Percentiles rank a stretch among this genome's conserved stretches.
Evolutionary conservation across 2,797 vertebrate species (phyloP).

Genomic region (Liparis tanakae): DNA sequence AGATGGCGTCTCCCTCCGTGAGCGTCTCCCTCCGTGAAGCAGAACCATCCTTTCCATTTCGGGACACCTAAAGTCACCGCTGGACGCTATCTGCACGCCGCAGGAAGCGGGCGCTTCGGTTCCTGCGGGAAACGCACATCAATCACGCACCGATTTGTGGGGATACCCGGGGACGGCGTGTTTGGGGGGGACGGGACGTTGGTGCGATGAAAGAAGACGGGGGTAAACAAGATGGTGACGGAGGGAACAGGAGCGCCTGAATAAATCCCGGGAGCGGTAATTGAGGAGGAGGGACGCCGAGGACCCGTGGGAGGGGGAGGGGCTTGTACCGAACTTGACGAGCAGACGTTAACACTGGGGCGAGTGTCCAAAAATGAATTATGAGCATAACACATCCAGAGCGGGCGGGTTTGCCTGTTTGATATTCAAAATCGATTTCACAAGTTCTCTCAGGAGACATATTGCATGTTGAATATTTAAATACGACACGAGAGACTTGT

Average conservation of each 20-base stretch:
- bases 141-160: constrained; percentile 38
- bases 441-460: constrained; percentile 27
- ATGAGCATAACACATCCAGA: constrained; percentile 28
- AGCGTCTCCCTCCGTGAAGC: not conserved
- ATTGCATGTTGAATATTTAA: constrained; percentile 58
- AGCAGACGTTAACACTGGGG: constrained; percentile 7
- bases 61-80: constrained; percentile 41
- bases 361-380: constrained; percentile 26
- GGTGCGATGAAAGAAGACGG: not conserved
- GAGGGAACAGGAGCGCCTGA: not conserved
- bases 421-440: constrained; percentile 43
- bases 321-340: constrained; percentile 31
- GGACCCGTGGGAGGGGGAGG: constrained; percentile 16
- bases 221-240: constrained; percentile 32
- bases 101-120: constrained; percentile 53
- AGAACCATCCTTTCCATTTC: constrained; percentile 34
- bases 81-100: constrained; percentile 41
- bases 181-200: too few relatives aligned
- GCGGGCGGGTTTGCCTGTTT: constrained; percentile 8
- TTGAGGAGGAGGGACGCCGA: constrained; percentile 23
- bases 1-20: not conserved
- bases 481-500: constrained; percentile 35
- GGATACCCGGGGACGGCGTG: not conserved
- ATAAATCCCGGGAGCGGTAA: constrained; percentile 42
- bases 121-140: constrained; percentile 41